phyloP scores from a whole-genome alignment of 2,888 invertebrate genomes.

The Erebia aethiops region DNA sequence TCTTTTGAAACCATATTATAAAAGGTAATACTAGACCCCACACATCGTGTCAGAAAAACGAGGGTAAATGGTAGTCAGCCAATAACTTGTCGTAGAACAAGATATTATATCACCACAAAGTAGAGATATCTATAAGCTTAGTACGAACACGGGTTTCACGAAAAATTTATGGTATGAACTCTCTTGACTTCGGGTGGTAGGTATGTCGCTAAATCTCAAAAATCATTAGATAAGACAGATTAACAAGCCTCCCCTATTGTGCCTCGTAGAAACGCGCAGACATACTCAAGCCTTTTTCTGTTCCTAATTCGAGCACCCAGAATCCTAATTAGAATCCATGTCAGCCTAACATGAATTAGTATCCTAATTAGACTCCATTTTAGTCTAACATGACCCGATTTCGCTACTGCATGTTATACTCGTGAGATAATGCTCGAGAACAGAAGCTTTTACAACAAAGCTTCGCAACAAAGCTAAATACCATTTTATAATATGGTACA shows the following conservation, averaged over 20 bases:
- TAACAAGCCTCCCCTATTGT: constrained; percentile 1
- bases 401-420: constrained; percentile 2
- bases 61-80: too few relatives aligned
- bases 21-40: too few relatives aligned
- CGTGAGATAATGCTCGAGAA: background rate
- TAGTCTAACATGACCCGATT: constrained; percentile 10
- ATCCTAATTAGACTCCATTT: constrained; percentile 13
- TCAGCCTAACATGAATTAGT: background rate
- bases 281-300: constrained; percentile 11
- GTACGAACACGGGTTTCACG: too few relatives aligned
- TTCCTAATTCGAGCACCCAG: constrained; percentile 17
- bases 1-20: too few relatives aligned
- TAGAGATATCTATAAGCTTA: too few relatives aligned
- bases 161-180: background rate
- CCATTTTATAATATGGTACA: background rate
- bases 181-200: background rate
- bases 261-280: background rate
- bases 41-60: too few relatives aligned
- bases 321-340: constrained; percentile 6
- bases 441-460: constrained; percentile 17
- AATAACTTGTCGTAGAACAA: too few relatives aligned
- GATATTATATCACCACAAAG: too few relatives aligned
- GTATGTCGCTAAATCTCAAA: background rate
- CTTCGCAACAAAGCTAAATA: background rate
- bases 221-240: background rate